Evolutionary conservation across 2,888 invertebrate genomes (phyloP), one percentile per base, ranked within the genome.

Genomic region (Agrypnus murinus): DNA sequence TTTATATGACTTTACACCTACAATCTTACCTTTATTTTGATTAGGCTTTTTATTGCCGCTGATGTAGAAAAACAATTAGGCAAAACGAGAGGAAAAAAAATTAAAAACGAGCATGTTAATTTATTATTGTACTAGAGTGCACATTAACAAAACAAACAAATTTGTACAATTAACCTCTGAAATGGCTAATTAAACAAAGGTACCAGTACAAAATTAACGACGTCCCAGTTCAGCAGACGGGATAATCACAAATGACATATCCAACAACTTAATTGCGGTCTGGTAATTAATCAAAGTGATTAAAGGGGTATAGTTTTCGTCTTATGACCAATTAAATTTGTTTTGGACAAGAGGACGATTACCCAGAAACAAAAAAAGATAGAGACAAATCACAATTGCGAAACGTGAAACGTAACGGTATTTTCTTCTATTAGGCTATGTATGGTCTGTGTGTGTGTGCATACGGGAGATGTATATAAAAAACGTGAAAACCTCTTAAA

Each of bases 111-210:
- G n/a, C n/a, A n/a, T n/a, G n/a, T n/a, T n/a, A n/a, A n/a, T n/a
- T n/a, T 40, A 7, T 7, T 10, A 3, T 40, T 4, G 12, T 40
- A 10, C 40, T 2, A 12, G n/a, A 40, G 40, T 5, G 15, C 34
- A 2, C 55, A 65, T 65, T 65, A 65, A 57, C 58, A 65, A 65
- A 65, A 65, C 65, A 65, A 65, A 65, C 65, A 65, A 65, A 65
- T 65, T 38, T 31, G 65, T 19, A 38, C 65, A 65, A 65, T 65
- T 65, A 65, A 65, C 57, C 46, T 57, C 57, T 45, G 65, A 57
- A 58, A 65, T 57, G 57, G 65, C 32, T 58, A 65, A 65, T 65
- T 65, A 65, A 65, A 57, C 65, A 57, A 58, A 40, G 45, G 58
- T 45, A 58, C 57, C 46, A 58, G 36, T 12, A 65, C 34, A 31